These are phyloP conservation scores for Helicolenus hilgendorfi DNA, from an alignment of 2,797 vertebrate genomes.

Conservation along the genomic window DNA sequence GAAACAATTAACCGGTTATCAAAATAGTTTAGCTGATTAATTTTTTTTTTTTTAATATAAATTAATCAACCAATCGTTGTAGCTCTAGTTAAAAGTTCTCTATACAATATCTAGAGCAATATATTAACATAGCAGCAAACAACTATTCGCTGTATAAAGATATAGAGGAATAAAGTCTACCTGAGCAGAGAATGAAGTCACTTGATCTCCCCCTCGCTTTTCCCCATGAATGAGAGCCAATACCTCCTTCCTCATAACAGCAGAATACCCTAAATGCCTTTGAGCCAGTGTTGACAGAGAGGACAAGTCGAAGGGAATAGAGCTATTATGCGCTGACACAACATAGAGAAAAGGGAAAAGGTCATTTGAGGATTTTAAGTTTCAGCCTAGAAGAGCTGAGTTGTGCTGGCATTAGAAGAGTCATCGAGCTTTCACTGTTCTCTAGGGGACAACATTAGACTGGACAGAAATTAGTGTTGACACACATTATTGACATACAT, in stretches of 20 bases:
- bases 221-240: background rate
- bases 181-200: too few species aligned
- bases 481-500: conserved; percentile 51
- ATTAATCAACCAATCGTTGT: too few species aligned
- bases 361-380: background rate
- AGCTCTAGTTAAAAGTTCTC: too few species aligned
- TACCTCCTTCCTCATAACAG: conserved; percentile 29
- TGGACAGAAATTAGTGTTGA: conserved; percentile 29
- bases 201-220: background rate
- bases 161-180: too few species aligned
- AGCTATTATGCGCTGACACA: background rate
- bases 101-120: too few species aligned
- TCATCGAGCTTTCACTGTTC: conserved; percentile 2
- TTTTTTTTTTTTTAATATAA: too few species aligned
- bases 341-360: background rate
- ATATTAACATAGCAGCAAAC: too few species aligned
- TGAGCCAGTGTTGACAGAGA: conserved; percentile 34
- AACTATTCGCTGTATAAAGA: too few species aligned
- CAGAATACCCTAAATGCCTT: conserved; percentile 24
- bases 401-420: background rate
- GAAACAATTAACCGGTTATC: too few species aligned
- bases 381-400: background rate
- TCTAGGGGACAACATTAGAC: conserved; percentile 2
- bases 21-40: too few species aligned
- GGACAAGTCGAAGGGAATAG: background rate